Evolutionary conservation across 2,113 vertebrate genomes (phyloP).

Genomic region (Athene noctua): DNA sequence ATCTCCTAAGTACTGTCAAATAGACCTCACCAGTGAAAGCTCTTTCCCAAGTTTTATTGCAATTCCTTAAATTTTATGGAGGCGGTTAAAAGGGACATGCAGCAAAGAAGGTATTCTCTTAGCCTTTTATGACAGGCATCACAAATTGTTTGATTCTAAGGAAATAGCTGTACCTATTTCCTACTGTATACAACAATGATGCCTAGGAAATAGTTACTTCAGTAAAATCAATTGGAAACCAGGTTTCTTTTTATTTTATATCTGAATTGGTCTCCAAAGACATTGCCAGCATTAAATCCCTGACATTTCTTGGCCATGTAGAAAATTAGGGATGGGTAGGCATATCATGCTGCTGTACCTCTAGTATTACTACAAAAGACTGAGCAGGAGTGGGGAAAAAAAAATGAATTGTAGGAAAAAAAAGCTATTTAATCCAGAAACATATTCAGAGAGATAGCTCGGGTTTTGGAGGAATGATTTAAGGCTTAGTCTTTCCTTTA

Average conservation of each 20-base stretch:
- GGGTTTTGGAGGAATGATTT: background rate
- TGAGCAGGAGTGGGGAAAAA: background rate
- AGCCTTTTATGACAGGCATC: slow-evolving; percentile 42
- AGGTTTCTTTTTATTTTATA: slow-evolving; percentile 28
- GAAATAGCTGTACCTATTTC: slow-evolving; percentile 33
- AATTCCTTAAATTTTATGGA: slow-evolving; percentile 73
- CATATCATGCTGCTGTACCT: background rate
- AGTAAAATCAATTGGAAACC: slow-evolving; percentile 8
- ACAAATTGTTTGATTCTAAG: slow-evolving; percentile 65
- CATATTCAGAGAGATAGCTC: background rate
- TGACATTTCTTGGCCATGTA: background rate
- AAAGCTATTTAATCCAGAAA: slow-evolving; percentile 30
- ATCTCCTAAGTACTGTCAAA: slow-evolving; percentile 62
- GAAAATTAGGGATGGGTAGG: slow-evolving; percentile 6
- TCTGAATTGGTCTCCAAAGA: slow-evolving; percentile 32
- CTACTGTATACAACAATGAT: slow-evolving; percentile 35
- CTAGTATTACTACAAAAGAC: slow-evolving; percentile 20
- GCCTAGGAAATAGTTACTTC: slow-evolving; percentile 34
- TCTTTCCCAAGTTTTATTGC: slow-evolving; percentile 45
- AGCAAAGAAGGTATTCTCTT: slow-evolving; percentile 54
- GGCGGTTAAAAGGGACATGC: slow-evolving; percentile 52
- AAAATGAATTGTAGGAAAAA: background rate
- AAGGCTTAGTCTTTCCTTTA: slow-evolving; percentile 4
- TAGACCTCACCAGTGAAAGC: slow-evolving; percentile 16
- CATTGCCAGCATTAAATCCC: slow-evolving; percentile 2